Conservation (phyloP, 2,797 vertebrate species). For the Apogon talboti region DNA sequence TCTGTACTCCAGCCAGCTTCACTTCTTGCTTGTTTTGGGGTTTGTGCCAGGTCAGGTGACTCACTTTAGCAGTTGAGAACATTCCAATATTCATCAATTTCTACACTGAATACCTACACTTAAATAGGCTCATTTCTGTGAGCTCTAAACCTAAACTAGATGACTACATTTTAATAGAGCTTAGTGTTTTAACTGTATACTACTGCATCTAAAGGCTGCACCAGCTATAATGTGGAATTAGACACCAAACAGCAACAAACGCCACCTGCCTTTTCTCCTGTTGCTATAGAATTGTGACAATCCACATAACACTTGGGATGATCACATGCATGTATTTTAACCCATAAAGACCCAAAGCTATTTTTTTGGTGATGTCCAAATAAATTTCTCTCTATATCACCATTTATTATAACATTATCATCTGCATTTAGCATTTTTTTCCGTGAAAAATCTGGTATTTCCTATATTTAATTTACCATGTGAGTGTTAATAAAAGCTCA, state of each 20-base stretch:
- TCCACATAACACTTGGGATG: neutral
- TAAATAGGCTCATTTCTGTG: neutral
- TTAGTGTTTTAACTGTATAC: constrained; percentile 17
- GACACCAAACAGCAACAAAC: constrained; percentile 13
- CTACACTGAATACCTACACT: constrained; percentile 12
- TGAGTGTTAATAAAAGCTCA: too few relatives aligned
- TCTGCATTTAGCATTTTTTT: too few relatives aligned
- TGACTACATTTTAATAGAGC: neutral
- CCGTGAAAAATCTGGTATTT: too few relatives aligned
- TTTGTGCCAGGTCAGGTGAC: constrained; percentile 8
- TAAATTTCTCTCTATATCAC: too few relatives aligned
- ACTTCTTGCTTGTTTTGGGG: constrained; percentile 6
- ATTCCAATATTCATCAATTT: neutral
- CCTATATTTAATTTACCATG: too few relatives aligned
- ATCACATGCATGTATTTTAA: neutral
- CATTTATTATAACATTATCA: too few relatives aligned
- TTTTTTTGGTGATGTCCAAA: too few relatives aligned
- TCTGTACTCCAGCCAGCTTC: neutral
- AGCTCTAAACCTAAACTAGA: too few relatives aligned
- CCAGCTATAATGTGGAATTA: constrained; percentile 25
- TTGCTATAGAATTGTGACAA: neutral
- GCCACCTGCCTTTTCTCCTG: neutral
- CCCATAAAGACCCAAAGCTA: too few relatives aligned
- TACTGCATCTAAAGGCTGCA: constrained; percentile 11
- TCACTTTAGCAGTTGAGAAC: neutral